These are phyloP conservation scores for Caranx ignobilis DNA, from an alignment of 2,113 vertebrate species.

Conservation along the genomic window DNA sequence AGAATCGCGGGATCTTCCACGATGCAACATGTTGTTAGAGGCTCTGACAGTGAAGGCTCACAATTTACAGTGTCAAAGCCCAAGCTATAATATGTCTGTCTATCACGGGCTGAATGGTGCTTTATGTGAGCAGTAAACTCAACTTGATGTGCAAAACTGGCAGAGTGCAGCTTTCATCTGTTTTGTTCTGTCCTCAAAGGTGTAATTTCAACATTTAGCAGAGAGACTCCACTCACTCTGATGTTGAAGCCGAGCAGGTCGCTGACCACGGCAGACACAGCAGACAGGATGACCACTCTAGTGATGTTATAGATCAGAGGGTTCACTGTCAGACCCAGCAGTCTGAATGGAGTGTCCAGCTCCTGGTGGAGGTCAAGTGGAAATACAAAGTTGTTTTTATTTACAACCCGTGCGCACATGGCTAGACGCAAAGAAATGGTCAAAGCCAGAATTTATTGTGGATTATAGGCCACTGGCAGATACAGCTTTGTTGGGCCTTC, in stretches of 20 bases:
- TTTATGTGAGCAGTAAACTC: neutral
- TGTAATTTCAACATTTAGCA: neutral
- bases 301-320: constrained; percentile 98
- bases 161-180: neutral
- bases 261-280: constrained; percentile 95
- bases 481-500: neutral
- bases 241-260: constrained; percentile 98
- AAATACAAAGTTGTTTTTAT: neutral
- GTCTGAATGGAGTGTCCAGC: constrained; percentile 93
- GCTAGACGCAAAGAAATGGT: neutral
- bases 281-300: constrained; percentile 95
- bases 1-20: neutral
- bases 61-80: neutral
- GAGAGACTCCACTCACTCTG: constrained; percentile 86
- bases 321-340: constrained; percentile 96
- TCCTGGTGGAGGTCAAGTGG: constrained; percentile 82
- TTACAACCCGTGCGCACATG: neutral
- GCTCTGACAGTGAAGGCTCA: neutral
- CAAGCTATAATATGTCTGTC: neutral
- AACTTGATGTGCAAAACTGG: neutral
- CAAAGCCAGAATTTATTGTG: constrained; percentile 5
- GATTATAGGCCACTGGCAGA: neutral
- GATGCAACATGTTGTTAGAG: neutral
- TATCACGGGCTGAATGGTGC: neutral
- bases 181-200: neutral